Evolutionary conservation across 1,140 invertebrate genomes (phyloP).

Genomic region (Drosophila kanapiae): DNA sequence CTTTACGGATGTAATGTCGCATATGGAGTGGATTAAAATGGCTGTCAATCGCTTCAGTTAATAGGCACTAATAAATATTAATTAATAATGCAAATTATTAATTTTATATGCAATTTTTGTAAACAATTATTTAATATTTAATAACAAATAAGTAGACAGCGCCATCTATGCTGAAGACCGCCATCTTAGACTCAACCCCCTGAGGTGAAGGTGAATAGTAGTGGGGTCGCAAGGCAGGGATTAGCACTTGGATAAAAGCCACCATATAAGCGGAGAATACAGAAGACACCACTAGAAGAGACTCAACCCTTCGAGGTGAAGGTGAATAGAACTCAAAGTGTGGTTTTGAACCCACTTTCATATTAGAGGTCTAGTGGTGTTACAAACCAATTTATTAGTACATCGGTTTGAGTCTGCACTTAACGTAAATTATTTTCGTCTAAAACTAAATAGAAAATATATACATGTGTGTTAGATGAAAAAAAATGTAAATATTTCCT

Average conservation of each 20-base stretch:
- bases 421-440: background rate
- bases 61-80: background rate
- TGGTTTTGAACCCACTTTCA: background rate
- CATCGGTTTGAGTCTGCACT: background rate
- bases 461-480: too few relatives aligned
- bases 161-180: background rate
- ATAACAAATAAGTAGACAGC: background rate
- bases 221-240: too few relatives aligned
- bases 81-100: background rate
- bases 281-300: too few relatives aligned
- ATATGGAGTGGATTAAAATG: slow-evolving; percentile 7
- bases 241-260: too few relatives aligned
- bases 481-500: too few relatives aligned
- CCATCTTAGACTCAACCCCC: background rate
- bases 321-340: background rate
- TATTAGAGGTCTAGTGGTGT: background rate
- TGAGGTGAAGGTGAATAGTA: background rate
- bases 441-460: background rate
- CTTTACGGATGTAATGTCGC: slow-evolving; percentile 19
- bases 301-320: background rate
- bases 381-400: background rate
- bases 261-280: too few relatives aligned
- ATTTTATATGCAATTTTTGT: background rate
- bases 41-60: background rate
- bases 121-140: background rate